Evolutionary conservation across 2,113 vertebrate genomes (phyloP).

Genomic region (Spermophilus dauricus): DNA sequence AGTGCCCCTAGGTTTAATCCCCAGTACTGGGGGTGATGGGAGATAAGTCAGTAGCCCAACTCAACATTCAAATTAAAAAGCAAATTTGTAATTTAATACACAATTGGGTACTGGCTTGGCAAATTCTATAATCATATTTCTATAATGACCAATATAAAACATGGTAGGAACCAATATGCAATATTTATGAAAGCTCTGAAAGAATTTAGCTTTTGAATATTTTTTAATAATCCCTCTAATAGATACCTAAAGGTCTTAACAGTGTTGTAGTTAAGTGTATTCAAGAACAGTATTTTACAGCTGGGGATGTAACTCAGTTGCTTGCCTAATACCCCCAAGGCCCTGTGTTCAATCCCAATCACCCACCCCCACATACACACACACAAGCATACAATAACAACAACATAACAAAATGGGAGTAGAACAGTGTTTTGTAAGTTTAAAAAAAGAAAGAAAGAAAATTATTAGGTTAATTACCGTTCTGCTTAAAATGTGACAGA

Average conservation of each 20-base stretch:
- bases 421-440: neutral
- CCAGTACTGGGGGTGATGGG: neutral
- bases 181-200: neutral
- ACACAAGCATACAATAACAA: neutral
- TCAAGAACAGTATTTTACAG: neutral
- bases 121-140: slow-evolving; percentile 19
- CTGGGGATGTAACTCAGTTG: too few species aligned
- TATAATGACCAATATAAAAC: neutral
- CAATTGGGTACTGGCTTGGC: neutral
- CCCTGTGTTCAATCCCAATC: too few species aligned
- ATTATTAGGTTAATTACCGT: slow-evolving; percentile 17
- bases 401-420: too few species aligned
- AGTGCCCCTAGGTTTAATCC: neutral
- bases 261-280: neutral
- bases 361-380: too few species aligned
- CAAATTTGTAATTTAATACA: neutral
- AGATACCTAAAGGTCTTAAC: neutral
- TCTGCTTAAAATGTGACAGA: neutral
- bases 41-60: neutral
- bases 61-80: slow-evolving; percentile 18
- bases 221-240: neutral
- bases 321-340: neutral
- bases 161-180: neutral
- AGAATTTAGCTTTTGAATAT: neutral
- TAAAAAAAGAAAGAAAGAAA: neutral